A percentile compares a stretch with the other conserved stretches of the same genome.
Evolutionary conservation across 2,113 vertebrate species (phyloP).

Genomic region (Odocoileus virginianus): DNA sequence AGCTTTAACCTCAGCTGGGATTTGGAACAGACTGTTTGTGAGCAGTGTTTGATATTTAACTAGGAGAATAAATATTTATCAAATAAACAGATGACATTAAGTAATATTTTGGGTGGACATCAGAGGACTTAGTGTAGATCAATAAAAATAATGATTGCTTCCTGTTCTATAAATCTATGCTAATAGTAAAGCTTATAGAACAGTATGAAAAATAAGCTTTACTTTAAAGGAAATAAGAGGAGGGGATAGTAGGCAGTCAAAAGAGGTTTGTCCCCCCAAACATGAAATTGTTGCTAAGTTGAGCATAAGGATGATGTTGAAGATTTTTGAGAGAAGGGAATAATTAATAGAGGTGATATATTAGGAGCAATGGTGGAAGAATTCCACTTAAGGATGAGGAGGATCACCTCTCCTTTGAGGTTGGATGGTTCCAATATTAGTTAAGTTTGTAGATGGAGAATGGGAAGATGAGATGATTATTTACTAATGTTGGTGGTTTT

Average conservation of each 20-base stretch:
- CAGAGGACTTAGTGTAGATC: not conserved
- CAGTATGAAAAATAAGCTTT: not conserved
- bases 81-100: not conserved
- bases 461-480: not conserved
- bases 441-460: not conserved
- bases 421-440: not conserved
- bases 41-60: not conserved
- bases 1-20: not conserved
- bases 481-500: not conserved
- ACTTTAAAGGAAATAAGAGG: not conserved
- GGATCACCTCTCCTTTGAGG: not conserved
- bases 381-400: not conserved
- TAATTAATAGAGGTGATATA: not conserved
- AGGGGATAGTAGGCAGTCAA: not conserved
- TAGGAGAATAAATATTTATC: not conserved
- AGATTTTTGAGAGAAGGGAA: not conserved
- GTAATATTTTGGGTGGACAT: not conserved
- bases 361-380: not conserved
- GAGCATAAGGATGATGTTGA: too few relatives aligned
- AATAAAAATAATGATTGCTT: not conserved
- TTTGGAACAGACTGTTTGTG: not conserved
- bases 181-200: not conserved
- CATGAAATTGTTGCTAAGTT: not conserved
- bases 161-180: not conserved
- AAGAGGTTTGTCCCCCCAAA: accelerated